Evolutionary conservation across 2,797 vertebrate species (phyloP).

Genomic region (Tragopan temminckii): DNA sequence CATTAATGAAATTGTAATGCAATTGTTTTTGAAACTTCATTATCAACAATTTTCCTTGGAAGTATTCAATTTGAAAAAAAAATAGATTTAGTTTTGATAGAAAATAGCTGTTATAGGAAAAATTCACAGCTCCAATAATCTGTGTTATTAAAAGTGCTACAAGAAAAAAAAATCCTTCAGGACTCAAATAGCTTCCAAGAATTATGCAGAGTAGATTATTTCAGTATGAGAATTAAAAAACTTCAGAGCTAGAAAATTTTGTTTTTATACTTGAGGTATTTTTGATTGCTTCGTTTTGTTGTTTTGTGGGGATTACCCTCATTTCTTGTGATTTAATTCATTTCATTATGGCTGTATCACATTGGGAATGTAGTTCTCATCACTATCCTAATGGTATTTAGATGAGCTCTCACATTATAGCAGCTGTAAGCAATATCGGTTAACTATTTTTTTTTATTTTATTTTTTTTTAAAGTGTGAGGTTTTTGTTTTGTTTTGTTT

Average conservation of each 20-base stretch:
- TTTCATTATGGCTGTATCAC: not conserved
- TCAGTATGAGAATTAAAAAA: not conserved
- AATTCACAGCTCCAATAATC: not conserved
- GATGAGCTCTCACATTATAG: not conserved
- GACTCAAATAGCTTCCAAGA: not conserved
- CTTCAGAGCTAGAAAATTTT: not conserved
- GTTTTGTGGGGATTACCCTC: rapidly evolving
- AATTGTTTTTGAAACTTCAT: not conserved
- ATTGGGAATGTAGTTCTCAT: not conserved
- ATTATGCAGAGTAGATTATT: not conserved
- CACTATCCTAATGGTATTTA: not conserved
- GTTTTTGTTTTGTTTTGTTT: not conserved
- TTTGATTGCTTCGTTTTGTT: not conserved
- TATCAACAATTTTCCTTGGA: rapidly evolving
- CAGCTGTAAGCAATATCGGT: not conserved
- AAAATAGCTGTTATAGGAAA: not conserved
- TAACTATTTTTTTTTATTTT: not conserved
- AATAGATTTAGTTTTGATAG: not conserved
- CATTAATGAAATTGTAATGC: not conserved
- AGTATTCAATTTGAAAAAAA: not conserved
- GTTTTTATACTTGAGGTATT: rapidly evolving
- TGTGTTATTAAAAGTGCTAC: not conserved
- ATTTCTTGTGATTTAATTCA: not conserved
- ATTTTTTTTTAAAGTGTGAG: rapidly evolving
- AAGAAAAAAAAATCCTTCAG: not conserved